Conservation (phyloP, 2,888 invertebrate genomes). For the Lamproptera curius region DNA sequence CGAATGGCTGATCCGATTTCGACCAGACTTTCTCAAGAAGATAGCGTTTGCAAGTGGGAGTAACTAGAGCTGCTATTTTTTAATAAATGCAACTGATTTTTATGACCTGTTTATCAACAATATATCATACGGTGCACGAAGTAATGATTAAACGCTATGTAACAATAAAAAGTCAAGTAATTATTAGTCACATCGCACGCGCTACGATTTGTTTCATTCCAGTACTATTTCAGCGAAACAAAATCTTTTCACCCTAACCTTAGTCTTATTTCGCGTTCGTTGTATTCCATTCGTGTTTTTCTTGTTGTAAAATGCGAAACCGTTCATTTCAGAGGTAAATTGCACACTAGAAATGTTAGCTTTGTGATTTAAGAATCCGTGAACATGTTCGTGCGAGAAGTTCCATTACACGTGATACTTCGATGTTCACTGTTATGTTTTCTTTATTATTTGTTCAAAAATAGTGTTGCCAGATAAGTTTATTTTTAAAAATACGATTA, state of each 20-base stretch:
- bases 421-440: not conserved
- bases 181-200: too few species aligned
- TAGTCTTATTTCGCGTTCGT: constrained; percentile 1
- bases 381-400: not conserved
- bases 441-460: not conserved
- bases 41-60: too few species aligned
- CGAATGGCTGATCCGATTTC: too few species aligned
- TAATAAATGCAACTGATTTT: too few species aligned
- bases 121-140: too few species aligned
- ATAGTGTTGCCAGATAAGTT: not conserved
- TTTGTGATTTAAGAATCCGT: constrained; percentile 9
- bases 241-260: not conserved
- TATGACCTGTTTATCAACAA: too few species aligned
- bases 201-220: too few species aligned
- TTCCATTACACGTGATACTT: not conserved
- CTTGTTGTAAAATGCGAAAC: constrained; percentile 1
- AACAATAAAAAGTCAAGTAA: too few species aligned
- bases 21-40: too few species aligned
- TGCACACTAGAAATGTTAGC: constrained; percentile 5
- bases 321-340: constrained; percentile 2
- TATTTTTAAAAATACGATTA: not conserved
- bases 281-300: constrained; percentile 2
- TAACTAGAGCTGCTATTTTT: too few species aligned
- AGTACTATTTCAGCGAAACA: not conserved
- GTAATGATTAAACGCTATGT: too few species aligned